These are phyloP conservation scores for Mercenaria mercenaria DNA, from an alignment of 1,140 invertebrate genomes.

Conservation along the genomic window DNA sequence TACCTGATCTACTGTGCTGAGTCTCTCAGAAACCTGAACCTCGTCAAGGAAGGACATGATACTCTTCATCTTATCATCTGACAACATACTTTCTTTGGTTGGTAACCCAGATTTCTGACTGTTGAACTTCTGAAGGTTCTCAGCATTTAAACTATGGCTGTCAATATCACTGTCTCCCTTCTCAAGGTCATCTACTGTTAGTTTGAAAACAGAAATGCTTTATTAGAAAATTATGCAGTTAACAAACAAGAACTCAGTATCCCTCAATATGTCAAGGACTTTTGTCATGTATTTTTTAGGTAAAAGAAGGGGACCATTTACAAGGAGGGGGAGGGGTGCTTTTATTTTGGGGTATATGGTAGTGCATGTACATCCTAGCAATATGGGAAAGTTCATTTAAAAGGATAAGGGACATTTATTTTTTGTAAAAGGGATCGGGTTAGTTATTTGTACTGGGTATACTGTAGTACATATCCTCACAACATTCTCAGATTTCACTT, in stretches of 20 bases:
- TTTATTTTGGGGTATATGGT: too few relatives aligned
- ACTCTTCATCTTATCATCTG: conserved; percentile 84
- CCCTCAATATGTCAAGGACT: neutral
- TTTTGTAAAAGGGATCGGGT: too few relatives aligned
- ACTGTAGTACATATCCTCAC: too few relatives aligned
- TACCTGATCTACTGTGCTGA: conserved; percentile 84
- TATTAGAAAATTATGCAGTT: neutral
- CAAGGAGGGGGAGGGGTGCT: too few relatives aligned
- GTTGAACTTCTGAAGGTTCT: conserved; percentile 80
- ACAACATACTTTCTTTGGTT: conserved; percentile 77
- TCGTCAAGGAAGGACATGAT: conserved; percentile 85
- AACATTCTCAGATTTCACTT: too few relatives aligned
- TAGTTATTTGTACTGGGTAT: too few relatives aligned
- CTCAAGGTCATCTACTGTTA: conserved; percentile 82
- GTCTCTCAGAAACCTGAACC: conserved; percentile 83
- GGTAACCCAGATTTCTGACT: conserved; percentile 63
- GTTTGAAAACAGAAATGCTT: neutral
- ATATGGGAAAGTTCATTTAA: too few relatives aligned
- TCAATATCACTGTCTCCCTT: conserved; percentile 74
- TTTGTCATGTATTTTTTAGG: too few relatives aligned
- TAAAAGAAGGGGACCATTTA: too few relatives aligned
- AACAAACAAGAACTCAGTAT: neutral
- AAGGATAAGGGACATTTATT: too few relatives aligned
- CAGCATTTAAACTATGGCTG: conserved; percentile 78
- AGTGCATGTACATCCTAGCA: too few relatives aligned